These are phyloP conservation scores for Bufo bufo DNA, from an alignment of 2,113 vertebrate species.

Conservation along the genomic window DNA sequence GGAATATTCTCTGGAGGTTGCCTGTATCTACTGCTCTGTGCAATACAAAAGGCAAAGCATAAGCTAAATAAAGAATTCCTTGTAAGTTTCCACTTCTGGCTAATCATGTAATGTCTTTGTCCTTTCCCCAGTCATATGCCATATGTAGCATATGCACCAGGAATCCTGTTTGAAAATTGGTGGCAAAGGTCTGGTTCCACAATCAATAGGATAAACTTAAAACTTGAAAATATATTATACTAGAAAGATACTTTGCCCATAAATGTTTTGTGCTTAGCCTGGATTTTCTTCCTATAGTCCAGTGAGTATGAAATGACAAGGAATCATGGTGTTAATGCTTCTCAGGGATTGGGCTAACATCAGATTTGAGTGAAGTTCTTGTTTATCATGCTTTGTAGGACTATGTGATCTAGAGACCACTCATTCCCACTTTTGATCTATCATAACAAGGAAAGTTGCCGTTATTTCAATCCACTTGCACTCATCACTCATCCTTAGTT, in stretches of 20 bases:
- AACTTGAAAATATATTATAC: slow-evolving; percentile 23
- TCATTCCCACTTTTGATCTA: background rate
- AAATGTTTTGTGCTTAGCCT: background rate
- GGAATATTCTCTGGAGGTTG: slow-evolving; percentile 28
- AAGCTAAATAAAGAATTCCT: slow-evolving; percentile 29
- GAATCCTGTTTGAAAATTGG: background rate
- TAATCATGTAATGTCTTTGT: slow-evolving; percentile 29
- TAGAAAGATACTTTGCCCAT: slow-evolving; percentile 16
- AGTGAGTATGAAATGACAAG: slow-evolving; percentile 28
- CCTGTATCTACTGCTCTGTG: slow-evolving; percentile 46
- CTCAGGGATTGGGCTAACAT: slow-evolving; percentile 52
- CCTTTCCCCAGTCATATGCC: slow-evolving; percentile 34
- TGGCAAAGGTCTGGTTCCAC: slow-evolving; percentile 1
- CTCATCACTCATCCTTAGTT: background rate
- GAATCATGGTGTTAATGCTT: slow-evolving; percentile 27
- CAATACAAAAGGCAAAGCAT: slow-evolving; percentile 55
- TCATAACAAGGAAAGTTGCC: background rate
- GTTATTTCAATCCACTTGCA: background rate
- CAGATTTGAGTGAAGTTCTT: slow-evolving; percentile 27
- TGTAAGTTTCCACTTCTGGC: slow-evolving; percentile 33
- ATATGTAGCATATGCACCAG: slow-evolving; percentile 26
- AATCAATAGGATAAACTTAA: slow-evolving; percentile 14
- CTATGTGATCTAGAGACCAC: background rate
- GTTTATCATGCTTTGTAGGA: background rate
- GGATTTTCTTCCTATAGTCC: slow-evolving; percentile 1